Percentiles rank a stretch among this genome's conserved stretches.
Conservation (phyloP, 2,113 vertebrate genomes). For the Zapornia atra region DNA sequence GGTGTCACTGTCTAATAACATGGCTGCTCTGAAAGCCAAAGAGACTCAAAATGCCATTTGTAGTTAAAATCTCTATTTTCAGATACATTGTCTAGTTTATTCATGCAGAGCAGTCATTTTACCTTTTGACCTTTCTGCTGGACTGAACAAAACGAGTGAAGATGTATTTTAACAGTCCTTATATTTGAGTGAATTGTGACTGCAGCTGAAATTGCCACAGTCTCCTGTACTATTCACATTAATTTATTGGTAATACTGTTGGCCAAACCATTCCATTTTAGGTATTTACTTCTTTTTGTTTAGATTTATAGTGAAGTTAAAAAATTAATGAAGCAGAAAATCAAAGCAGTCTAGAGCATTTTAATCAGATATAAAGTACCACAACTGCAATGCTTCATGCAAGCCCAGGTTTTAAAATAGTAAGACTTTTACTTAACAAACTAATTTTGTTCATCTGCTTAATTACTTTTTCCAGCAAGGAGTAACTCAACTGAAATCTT, state of each 20-base stretch:
- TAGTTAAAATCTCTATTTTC: slow-evolving; percentile 56
- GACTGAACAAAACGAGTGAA: slow-evolving; percentile 25
- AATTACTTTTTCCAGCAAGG: neutral
- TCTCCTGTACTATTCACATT: neutral
- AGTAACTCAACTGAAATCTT: neutral
- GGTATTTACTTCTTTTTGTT: slow-evolving; percentile 11
- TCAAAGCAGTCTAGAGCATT: neutral
- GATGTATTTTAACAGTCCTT: neutral
- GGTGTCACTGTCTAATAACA: slow-evolving; percentile 9
- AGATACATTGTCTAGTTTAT: slow-evolving; percentile 27
- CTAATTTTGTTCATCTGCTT: neutral
- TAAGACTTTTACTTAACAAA: neutral
- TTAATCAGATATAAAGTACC: neutral
- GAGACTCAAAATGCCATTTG: slow-evolving; percentile 22
- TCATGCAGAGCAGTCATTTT: slow-evolving; percentile 51
- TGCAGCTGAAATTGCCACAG: neutral
- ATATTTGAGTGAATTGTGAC: neutral
- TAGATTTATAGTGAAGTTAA: slow-evolving; percentile 17
- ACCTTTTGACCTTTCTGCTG: slow-evolving; percentile 48
- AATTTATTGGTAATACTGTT: slow-evolving; percentile 2
- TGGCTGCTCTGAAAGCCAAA: neutral
- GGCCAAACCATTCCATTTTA: neutral
- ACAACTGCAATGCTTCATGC: neutral
- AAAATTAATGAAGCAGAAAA: slow-evolving; percentile 50
- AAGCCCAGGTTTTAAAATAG: neutral